Evolutionary conservation across 2,888 invertebrate genomes (phyloP), one percentile per base, ranked within the genome.

Genomic region (Resseliella maxima): DNA sequence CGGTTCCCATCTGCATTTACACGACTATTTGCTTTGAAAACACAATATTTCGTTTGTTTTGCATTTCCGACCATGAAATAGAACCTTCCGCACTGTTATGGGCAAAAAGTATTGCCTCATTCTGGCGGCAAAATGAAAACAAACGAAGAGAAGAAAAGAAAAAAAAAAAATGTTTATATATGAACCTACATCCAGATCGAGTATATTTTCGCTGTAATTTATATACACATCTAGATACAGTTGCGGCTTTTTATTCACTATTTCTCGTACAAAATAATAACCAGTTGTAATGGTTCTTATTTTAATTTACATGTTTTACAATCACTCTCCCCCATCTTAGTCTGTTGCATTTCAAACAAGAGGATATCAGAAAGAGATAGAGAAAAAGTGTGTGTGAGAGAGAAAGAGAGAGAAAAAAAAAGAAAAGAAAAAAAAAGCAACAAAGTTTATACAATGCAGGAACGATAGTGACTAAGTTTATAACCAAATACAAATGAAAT

Each of bases 1-100:
- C 31, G 15, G 15, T 18, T 5, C 72, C 10, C 83, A 83, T 38
- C 38, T 83, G 38, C 83, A 83, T n/a, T 83, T 83, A n/a, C 24
- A 24, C 83, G 24, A 38, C 12, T 83, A 83, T 38, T 83, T 83
- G 38, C 83, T 83, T 83, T 83, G 83, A 83, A 83, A 36, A 83
- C 83, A 83, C 72, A 83, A 38, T 83, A 83, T 83, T 83, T 38
- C 35, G 83, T 83, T 83, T 83, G 83, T 38, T 38, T 38, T 83
- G 38, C 38, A 83, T 24, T 38, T 83, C 38, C 38, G 31, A 38
- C 83, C 83, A 83, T 83, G 83, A 38, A 83, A 36, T 83, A 38
- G 83, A 36, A 8, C 36, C 35, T 2, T 38, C 38, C n/a, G 38
- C 72, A 72, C 27, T 72, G 72, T 72, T 18, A 72, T 59, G 24